Conservation (phyloP, 1,140 invertebrate genomes). For the Rhyzopertha dominica region DNA sequence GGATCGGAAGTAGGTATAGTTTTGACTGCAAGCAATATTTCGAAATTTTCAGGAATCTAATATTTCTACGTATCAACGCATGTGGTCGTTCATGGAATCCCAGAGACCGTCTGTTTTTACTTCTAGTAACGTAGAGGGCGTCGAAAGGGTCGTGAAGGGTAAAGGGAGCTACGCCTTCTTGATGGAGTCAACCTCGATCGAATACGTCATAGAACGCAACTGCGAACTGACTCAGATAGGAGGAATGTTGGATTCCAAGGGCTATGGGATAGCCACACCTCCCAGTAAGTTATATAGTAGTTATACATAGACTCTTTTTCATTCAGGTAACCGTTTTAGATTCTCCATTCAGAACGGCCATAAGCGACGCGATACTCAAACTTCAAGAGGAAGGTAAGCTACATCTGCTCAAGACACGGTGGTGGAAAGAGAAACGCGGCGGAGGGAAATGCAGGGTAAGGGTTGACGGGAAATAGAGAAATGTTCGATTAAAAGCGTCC, state of each 20-base stretch:
- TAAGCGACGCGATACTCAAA: slow-evolving; percentile 83
- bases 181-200: slow-evolving; percentile 91
- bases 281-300: slow-evolving; percentile 62
- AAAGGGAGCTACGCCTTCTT: slow-evolving; percentile 87
- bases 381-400: slow-evolving; percentile 90
- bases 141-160: slow-evolving; percentile 76
- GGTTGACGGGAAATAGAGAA: slow-evolving; percentile 1
- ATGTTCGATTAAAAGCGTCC: not conserved
- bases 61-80: slow-evolving; percentile 84
- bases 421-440: slow-evolving; percentile 91
- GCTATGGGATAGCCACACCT: slow-evolving; percentile 89
- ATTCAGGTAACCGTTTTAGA: slow-evolving; percentile 50
- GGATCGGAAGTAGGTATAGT: not conserved
- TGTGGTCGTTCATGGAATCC: slow-evolving; percentile 92
- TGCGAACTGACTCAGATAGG: slow-evolving; percentile 89
- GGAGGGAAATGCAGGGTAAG: slow-evolving; percentile 76
- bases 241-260: slow-evolving; percentile 84
- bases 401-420: slow-evolving; percentile 87
- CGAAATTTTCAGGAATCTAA: slow-evolving; percentile 74
- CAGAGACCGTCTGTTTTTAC: slow-evolving; percentile 80
- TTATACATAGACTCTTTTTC: too few relatives aligned
- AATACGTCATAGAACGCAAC: slow-evolving; percentile 86
- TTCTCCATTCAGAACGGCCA: slow-evolving; percentile 79
- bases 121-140: slow-evolving; percentile 77
- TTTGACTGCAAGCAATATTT: slow-evolving; percentile 1